Evolutionary conservation across 2,888 invertebrate species (phyloP), one percentile per base, ranked within the genome.

Genomic region (Drosophila dives): DNA sequence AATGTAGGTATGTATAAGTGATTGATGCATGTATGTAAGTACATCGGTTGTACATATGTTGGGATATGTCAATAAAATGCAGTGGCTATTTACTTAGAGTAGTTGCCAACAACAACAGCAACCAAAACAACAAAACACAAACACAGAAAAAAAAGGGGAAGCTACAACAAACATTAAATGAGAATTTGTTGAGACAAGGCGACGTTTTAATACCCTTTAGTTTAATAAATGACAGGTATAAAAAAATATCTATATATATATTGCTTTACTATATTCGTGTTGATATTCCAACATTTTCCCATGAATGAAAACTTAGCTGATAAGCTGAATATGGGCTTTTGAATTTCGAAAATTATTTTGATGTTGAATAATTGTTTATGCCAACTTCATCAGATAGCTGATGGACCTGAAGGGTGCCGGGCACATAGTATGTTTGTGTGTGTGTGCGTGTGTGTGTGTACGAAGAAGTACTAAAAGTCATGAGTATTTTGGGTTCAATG

Each of bases 401-500:
- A 64, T 45, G 34, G 61, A 33, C 78, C 49, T 23, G 8, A 38
- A n/a, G 2, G 7, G 26, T 51, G 40, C 15, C 36, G 33, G 33
- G 40, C 42, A 51, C 15, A 34, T 17, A 15, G 32, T 53, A 55
- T 40, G 66, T 54, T 36, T 49, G 32, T 20, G 32, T 12, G 42
- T 42, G 17, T 17, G 38, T 3, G 17, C 8, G 17, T 17, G 38
- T 38, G 38, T 45, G 59, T 33, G 63, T 55, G 34, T 53, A 32
- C 49, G 56, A 65, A 86, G 75, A 86, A 80, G 84, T 84, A 82
- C 79, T 82, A 81, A 86, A 86, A 85, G 82, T 84, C 81, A 86
- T 77, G 74, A 68, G 77, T 71, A 69, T 68, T 20, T 38, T 63
- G 75, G 68, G 84, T 82, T 85, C 86, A 85, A 81, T 86, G 84